These are phyloP conservation scores for Hexactinellida sp. DNA, from an alignment of 37 sponge, comb jelly and placozoan species.

Conservation along the genomic window DNA sequence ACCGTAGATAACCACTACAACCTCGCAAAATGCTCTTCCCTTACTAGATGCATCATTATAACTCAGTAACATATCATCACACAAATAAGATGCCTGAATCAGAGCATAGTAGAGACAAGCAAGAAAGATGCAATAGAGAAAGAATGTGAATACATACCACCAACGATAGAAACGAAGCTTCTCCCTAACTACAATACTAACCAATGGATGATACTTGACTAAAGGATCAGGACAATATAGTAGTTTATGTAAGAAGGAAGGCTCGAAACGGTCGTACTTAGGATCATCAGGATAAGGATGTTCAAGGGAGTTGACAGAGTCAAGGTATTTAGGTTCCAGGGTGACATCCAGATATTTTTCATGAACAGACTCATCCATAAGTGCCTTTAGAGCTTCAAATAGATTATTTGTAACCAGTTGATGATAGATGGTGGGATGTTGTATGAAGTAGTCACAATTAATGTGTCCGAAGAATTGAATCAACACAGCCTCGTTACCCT, in stretches of 20 bases:
- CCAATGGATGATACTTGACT: conserved; percentile 7
- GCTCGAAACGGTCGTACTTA: neutral
- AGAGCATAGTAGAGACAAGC: neutral
- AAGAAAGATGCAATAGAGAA: conserved; percentile 4
- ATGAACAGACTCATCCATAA: neutral
- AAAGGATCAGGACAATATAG: neutral
- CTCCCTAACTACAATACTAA: neutral
- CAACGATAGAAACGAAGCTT: neutral
- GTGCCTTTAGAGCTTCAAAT: neutral
- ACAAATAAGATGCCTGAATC: neutral
- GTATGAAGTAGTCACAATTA: neutral
- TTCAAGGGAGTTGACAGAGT: neutral
- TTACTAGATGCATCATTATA: neutral
- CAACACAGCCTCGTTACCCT: neutral
- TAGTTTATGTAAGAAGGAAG: neutral
- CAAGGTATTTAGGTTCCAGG: neutral
- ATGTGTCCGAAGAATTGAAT: neutral
- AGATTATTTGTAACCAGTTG: neutral
- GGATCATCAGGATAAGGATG: neutral
- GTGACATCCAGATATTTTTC: neutral
- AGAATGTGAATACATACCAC: conserved; percentile 8
- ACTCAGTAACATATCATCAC: neutral
- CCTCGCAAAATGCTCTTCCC: neutral
- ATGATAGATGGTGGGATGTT: neutral
- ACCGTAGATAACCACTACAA: neutral